phyloP scores from a whole-genome alignment of 2,888 invertebrate genomes.

The Eudasyphora cyanicolor region DNA sequence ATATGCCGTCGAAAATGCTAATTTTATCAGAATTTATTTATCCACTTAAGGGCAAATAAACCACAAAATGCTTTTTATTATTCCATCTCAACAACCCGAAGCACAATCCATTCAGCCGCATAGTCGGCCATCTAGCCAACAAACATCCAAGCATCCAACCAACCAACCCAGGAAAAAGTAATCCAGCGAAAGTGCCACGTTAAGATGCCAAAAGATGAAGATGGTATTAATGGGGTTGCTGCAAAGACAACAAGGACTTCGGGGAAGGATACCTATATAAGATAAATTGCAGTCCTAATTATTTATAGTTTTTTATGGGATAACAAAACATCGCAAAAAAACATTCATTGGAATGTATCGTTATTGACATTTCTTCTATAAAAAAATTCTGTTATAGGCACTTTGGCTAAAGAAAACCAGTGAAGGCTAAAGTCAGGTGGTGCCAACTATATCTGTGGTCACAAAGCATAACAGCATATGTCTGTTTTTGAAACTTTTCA shows the following conservation, averaged over 20 bases:
- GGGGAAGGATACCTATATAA: constrained; percentile 23
- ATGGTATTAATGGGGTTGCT: constrained; percentile 43
- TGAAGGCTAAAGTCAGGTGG: too few species aligned
- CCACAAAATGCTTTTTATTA: constrained; percentile 59
- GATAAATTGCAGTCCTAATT: too few species aligned
- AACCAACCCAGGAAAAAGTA: constrained; percentile 37
- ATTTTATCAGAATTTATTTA: constrained; percentile 62
- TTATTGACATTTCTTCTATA: too few species aligned
- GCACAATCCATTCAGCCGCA: constrained; percentile 19
- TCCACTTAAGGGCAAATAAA: constrained; percentile 63
- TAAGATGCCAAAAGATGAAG: constrained; percentile 22
- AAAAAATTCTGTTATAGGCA: too few species aligned
- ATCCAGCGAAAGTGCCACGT: constrained; percentile 18
- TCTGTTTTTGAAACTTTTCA: too few species aligned
- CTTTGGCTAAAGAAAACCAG: too few species aligned
- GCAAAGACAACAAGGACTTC: constrained; percentile 44
- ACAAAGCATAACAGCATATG: too few species aligned
- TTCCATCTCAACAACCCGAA: constrained; percentile 30
- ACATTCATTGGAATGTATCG: too few species aligned
- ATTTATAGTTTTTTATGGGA: too few species aligned
- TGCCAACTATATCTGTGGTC: too few species aligned
- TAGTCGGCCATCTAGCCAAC: constrained; percentile 2
- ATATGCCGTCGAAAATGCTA: constrained; percentile 63
- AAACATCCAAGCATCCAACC: not conserved
- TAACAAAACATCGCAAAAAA: too few species aligned